Conservation (phyloP, 2,797 vertebrate species). For the Botia kubotai region DNA sequence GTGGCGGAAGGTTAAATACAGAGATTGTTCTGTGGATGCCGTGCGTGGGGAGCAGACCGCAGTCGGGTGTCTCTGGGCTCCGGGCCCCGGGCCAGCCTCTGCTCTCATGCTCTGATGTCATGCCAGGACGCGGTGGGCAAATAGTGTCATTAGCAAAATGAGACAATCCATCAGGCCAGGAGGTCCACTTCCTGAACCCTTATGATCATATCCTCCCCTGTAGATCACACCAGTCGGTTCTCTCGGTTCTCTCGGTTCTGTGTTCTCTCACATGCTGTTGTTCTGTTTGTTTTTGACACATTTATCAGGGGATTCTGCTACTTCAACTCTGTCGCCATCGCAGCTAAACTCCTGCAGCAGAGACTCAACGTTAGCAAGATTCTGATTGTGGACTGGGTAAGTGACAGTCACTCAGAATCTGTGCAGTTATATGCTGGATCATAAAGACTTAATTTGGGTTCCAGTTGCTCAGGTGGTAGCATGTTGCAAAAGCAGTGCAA, state of each 20-base stretch:
- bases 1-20: constrained; percentile 56
- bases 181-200: constrained; percentile 51
- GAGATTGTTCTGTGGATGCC: constrained; percentile 44
- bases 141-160: constrained; percentile 58
- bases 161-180: constrained; percentile 51
- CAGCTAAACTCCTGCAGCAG: constrained; percentile 95
- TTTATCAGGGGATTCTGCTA: constrained; percentile 94
- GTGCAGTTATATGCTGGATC: too few species aligned
- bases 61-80: constrained; percentile 20
- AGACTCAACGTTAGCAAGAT: constrained; percentile 92
- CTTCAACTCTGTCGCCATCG: constrained; percentile 95
- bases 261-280: constrained; percentile 3
- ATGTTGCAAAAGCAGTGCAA: too few species aligned
- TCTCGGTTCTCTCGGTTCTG: not conserved
- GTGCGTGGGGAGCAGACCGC: constrained; percentile 38
- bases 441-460: too few species aligned
- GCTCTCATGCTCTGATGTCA: constrained; percentile 50
- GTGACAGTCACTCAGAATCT: constrained; percentile 59
- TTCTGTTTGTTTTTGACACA: not conserved
- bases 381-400: constrained; percentile 98
- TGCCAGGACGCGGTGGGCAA: constrained; percentile 53
- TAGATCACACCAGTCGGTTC: constrained; percentile 51
- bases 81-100: constrained; percentile 42
- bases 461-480: too few species aligned
- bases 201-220: constrained; percentile 22